phyloP scores from a whole-genome alignment of 1,140 invertebrate species.

The Arctopsyche grandis region DNA sequence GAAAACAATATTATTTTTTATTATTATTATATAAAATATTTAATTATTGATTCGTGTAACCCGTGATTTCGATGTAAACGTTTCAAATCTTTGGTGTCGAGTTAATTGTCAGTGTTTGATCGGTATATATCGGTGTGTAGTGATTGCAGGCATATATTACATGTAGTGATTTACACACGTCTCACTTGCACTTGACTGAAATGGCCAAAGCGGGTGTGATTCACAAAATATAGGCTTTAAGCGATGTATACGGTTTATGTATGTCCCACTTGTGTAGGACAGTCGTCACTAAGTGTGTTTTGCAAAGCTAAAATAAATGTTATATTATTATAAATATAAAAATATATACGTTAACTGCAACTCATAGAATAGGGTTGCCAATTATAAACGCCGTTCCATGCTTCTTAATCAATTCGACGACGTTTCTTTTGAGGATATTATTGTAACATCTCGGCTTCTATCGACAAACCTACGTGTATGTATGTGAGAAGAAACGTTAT shows the following conservation, averaged over 20 bases:
- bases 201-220: conserved; percentile 37
- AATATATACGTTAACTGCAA: not conserved
- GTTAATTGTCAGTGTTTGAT: not conserved
- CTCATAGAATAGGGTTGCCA: not conserved
- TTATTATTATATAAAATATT: too few relatives aligned
- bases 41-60: not conserved
- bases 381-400: too few relatives aligned
- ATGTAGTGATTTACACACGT: not conserved
- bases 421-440: too few relatives aligned
- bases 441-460: too few relatives aligned
- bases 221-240: conserved; percentile 37
- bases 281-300: conserved; percentile 23
- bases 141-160: not conserved
- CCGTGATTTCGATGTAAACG: not conserved
- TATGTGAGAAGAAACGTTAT: not conserved
- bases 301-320: conserved; percentile 9
- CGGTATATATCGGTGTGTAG: conserved; percentile 19
- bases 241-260: conserved; percentile 38
- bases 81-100: not conserved
- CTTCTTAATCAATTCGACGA: too few relatives aligned
- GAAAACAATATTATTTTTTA: too few relatives aligned
- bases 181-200: conserved; percentile 42
- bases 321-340: conserved; percentile 6
- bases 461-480: not conserved
- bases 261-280: conserved; percentile 27